These are phyloP conservation scores for Yponomeuta evonymella DNA, from an alignment of 2,888 invertebrate genomes.

Conservation along the genomic window DNA sequence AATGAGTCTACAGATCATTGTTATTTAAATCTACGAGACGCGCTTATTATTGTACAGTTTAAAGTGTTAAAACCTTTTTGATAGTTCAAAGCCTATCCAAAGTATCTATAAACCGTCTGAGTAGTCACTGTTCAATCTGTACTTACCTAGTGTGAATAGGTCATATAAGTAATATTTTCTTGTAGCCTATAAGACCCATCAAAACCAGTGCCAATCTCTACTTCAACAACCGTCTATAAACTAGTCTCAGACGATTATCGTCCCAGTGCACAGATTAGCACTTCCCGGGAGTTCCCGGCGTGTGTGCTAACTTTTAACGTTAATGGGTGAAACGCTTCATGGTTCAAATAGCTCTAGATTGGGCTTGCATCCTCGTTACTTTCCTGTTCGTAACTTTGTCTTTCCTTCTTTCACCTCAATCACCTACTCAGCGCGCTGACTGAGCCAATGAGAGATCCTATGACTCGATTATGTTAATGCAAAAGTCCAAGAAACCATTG, in stretches of 20 bases:
- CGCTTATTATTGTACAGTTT: too few species aligned
- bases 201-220: background rate
- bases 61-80: too few species aligned
- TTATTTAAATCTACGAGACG: too few species aligned
- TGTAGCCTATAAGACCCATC: background rate
- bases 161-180: background rate
- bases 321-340: background rate
- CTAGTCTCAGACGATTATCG: conserved; percentile 6
- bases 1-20: too few species aligned
- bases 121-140: too few species aligned
- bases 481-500: too few species aligned
- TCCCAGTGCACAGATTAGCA: background rate
- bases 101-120: too few species aligned
- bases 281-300: conserved; percentile 11
- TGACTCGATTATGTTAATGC: too few species aligned
- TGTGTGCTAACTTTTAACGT: background rate
- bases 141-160: too few species aligned
- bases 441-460: too few species aligned
- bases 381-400: background rate
- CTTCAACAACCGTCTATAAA: background rate
- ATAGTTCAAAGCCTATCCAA: too few species aligned
- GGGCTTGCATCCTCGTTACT: background rate
- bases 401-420: background rate
- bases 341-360: background rate
- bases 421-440: too few species aligned